phyloP scores from a whole-genome alignment of 2,113 vertebrate species.

The Limanda limanda region DNA sequence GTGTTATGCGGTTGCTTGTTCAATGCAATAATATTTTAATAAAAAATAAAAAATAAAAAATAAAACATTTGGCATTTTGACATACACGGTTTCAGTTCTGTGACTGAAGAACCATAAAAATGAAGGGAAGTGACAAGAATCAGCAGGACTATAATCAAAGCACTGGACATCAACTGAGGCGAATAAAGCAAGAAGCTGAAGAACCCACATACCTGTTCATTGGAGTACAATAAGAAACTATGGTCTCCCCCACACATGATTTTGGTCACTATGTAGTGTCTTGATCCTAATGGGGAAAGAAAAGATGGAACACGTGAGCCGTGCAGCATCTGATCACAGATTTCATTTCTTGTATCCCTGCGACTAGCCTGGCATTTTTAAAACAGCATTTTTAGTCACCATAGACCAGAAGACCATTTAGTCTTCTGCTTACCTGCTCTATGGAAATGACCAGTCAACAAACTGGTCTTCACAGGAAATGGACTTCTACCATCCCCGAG shows the following conservation, averaged over 20 bases:
- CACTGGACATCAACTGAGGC: not conserved
- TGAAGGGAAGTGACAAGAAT: not conserved
- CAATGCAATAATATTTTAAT: not conserved
- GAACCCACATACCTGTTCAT: constrained; percentile 84
- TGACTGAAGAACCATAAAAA: not conserved
- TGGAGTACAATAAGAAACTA: constrained; percentile 91
- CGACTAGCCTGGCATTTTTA: not conserved
- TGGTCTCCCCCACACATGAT: constrained; percentile 97
- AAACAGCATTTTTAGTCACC: not conserved
- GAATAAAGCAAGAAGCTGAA: not conserved
- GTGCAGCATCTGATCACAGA: not conserved
- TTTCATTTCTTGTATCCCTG: not conserved
- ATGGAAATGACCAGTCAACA: constrained; percentile 81
- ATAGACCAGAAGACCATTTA: no score
- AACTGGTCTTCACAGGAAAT: constrained; percentile 87
- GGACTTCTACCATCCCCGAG: constrained; percentile 88
- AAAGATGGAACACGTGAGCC: not conserved
- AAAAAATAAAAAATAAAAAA: not conserved
- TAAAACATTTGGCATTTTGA: not conserved
- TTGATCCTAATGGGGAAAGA: constrained; percentile 74
- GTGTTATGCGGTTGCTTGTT: not conserved
- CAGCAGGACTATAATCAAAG: not conserved
- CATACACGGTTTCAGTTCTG: not conserved
- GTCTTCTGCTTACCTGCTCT: constrained; percentile 81
- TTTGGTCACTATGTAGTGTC: constrained; percentile 87